Base-by-base conservation (phyloP, 2,113 vertebrate genomes). In the Turdus rufiventris region DNA sequence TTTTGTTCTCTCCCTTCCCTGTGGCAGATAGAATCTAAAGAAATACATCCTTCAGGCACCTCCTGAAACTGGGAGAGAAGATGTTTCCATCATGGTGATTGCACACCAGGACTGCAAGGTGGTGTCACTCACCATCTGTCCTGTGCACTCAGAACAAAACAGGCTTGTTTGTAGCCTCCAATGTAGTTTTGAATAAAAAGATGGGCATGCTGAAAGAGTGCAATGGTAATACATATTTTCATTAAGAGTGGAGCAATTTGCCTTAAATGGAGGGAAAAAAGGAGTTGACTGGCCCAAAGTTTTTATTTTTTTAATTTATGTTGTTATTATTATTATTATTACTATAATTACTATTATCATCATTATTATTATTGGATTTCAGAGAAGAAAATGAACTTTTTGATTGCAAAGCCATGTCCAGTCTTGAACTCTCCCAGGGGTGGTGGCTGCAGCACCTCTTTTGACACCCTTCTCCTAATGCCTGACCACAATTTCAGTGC, bases 391-490 rank as follows among this genome's bases (percentile, higher is more conserved):
- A 84, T 29, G 0, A 48, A 16, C 8, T 28, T 61, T 31, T 54
- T 63, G 2, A 28, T 84, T 68, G 68, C 1, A 6, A 65, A 93
- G 13, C 6, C 19, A n/a, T 0, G 0, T 47, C 3, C 23, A 24
- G 12, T 70, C 2, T 43, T 36, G 31, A 57, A 10, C 21, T 8
- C 5, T 36, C 34, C 20, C 21, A 36, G 8, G 14, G 6, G 6
- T 0, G 0, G 15, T 9, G 18, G 20, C 18, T 36, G 14, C 9
- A 56, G 1, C 7, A 34, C 4, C 29, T 34, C 9, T 42, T 33
- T 57, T 40, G 8, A 10, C 10, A 43, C 26, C 8, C 8, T 13
- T 21, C 18, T 45, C 15, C 12, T 31, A 36, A 50, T 24, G 2
- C 15, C 33, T 38, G 36, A 28, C 18, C 10, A 73, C 9, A 36